A percentile compares a stretch with the other conserved stretches of the same genome.
These are phyloP conservation scores for Dendrolimus houi DNA, from an alignment of 2,888 invertebrate genomes.

Conservation along the genomic window DNA sequence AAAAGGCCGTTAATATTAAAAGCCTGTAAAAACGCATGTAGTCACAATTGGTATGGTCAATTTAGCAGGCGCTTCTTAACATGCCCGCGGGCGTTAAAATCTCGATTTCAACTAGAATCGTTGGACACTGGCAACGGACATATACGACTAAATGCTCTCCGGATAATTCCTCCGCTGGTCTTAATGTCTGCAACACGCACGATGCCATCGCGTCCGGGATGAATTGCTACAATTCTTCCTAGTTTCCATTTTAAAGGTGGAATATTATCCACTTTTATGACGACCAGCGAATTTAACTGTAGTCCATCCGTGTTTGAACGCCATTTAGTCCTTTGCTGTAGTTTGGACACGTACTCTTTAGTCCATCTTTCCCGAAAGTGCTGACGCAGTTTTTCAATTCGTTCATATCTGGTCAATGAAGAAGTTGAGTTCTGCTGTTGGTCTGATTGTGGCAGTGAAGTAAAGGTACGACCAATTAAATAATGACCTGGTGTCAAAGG, in stretches of 20 bases:
- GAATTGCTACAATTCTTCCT: conserved; percentile 9
- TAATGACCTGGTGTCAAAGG: not conserved
- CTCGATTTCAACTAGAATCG: too few relatives aligned
- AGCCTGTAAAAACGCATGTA: too few relatives aligned
- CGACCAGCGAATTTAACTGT: conserved; percentile 7
- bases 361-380: conserved; percentile 12
- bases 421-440: not conserved
- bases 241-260: conserved; percentile 13
- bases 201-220: conserved; percentile 13
- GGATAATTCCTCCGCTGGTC: conserved; percentile 8
- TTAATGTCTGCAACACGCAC: conserved; percentile 14
- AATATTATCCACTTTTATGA: conserved; percentile 6
- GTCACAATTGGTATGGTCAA: too few relatives aligned
- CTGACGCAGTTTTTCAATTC: conserved; percentile 11
- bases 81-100: too few relatives aligned
- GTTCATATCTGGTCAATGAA: not conserved
- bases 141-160: too few relatives aligned
- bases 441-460: not conserved
- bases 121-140: too few relatives aligned
- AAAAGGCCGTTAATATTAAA: too few relatives aligned
- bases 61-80: too few relatives aligned
- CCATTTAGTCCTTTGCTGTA: conserved; percentile 19
- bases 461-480: conserved; percentile 11
- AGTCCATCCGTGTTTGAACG: conserved; percentile 1
- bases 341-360: conserved; percentile 16